Evolutionary conservation across 2,888 invertebrate species (phyloP), one percentile per base, ranked within the genome.

Genomic region (Trichopoda pennipes): DNA sequence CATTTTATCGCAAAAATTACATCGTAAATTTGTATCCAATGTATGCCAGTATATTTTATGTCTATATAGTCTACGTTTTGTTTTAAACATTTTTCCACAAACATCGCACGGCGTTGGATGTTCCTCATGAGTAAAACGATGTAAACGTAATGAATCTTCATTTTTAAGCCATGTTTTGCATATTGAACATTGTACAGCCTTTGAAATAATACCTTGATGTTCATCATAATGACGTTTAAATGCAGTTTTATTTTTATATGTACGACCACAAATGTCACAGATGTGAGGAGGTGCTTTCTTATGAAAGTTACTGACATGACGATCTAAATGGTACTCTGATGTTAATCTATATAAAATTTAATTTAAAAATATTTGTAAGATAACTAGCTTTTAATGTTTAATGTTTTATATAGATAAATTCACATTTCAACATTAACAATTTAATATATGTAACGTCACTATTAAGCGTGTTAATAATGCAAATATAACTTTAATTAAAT

Each of bases 201-300:
- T 87, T 0, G 86, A 87, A 12, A 88, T 84, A n/a, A 89, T 87
- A 21, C 89, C 89, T 69, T 88, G 88, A 72, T 89, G 89, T 72
- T 88, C 87, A 49, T 86, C 84, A 73, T 88, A 56, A 51, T 89
- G 89, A 0, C 86, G 86, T 47, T 89, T 88, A 49, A 89, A 89
- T 10, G 88, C 87, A 1, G 87, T 87, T 74, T 89, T 89, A 17
- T 87, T 89, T 72, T 89, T 89, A 49, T 89, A 89, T 74, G 88
- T 86, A 35, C 88, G 89, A 60, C 89, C 89, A 64, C 89, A 89
- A 42, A 88, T 87, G 53, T 89, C 89, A 77, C 89, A 89, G 68
- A 89, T 85, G 79, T 89, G 88, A 3, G 86, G 87, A 60, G 86
- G 85, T 55, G 86, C 58, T 72, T 88, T 87, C 76, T 89, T 88